Base-by-base conservation (phyloP, 2,888 invertebrate species). In the Chrysolina haemoptera region DNA sequence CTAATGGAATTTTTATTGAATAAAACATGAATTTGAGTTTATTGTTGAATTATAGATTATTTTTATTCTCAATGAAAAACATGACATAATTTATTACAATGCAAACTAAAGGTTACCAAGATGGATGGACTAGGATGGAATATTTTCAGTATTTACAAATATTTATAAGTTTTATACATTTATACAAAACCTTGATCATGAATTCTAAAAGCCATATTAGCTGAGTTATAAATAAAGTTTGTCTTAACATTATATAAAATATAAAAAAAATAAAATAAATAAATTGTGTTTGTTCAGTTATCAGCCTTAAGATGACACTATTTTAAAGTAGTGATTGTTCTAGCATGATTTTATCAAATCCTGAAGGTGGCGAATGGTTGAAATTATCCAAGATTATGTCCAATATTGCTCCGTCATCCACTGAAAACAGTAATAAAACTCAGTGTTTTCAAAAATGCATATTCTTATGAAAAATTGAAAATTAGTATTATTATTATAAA, bases 381-480 rank as follows among this genome's bases (percentile, higher is more conserved):
- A 98, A 98, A 86, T 95, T 95, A 82, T 96, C 96, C 87, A 99
- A 92, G 84, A 97, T 94, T 78, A 98, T 94, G 88, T 99, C 99
- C 89, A 99, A 88, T 82, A 99, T 98, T 40, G 99, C 98, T 80
- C 98, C 98, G 87, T 98, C 98, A 85, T 98, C 98, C 84, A 99
- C 98, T 97, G 90, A 73, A 92, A 82, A 79, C 81, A 76, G 80
- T 27, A 48, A 22, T 22, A 14, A 48, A 48, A 46, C 16, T 53
- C 4, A n/a, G 18, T 41, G 11, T 59, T 43, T 63, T 63, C 35
- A 55, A 43, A 1, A 41, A 62, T 18, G 43, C 12, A n/a, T 16
- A 68, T 71, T 16, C n/a, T n/a, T n/a, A n/a, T n/a, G n/a, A n/a
- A n/a, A n/a, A n/a, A n/a, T n/a, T n/a, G n/a, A n/a, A n/a, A n/a